These are phyloP conservation scores for Pagrus major DNA, from an alignment of 2,113 vertebrate species.

Conservation along the genomic window DNA sequence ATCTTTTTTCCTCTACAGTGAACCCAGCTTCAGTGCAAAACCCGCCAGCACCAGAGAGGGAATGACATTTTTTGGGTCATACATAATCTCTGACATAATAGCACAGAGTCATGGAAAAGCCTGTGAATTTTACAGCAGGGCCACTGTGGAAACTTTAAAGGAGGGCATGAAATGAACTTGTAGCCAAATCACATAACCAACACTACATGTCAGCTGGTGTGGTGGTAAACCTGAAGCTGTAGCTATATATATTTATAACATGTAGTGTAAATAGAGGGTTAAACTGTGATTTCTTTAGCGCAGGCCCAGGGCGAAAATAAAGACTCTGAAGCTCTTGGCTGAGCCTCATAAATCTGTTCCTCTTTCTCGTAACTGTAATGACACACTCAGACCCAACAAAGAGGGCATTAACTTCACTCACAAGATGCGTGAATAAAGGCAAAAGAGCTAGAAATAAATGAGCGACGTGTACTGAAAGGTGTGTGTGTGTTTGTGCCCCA, in stretches of 20 bases:
- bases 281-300: background rate
- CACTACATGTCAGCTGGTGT: background rate
- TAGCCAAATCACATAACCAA: constrained; percentile 6
- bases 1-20: background rate
- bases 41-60: background rate
- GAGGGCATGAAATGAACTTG: constrained; percentile 23
- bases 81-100: constrained; percentile 26
- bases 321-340: constrained; percentile 2
- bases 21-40: background rate
- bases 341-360: constrained; percentile 40
- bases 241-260: background rate
- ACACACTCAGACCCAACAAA: constrained; percentile 39
- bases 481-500: constrained; percentile 17
- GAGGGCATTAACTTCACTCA: constrained; percentile 37
- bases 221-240: background rate
- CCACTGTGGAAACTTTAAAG: constrained; percentile 21
- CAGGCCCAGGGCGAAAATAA: background rate
- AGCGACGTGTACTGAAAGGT: background rate
- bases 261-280: background rate
- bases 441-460: constrained; percentile 21
- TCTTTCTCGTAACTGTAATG: constrained; percentile 36
- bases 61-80: background rate
- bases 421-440: constrained; percentile 29
- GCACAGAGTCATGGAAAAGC: constrained; percentile 4
- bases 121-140: background rate